A percentile compares a stretch with the other conserved stretches of the same genome.
Evolutionary conservation across 2,888 invertebrate genomes (phyloP).

Genomic region (Incurvaria masculella): DNA sequence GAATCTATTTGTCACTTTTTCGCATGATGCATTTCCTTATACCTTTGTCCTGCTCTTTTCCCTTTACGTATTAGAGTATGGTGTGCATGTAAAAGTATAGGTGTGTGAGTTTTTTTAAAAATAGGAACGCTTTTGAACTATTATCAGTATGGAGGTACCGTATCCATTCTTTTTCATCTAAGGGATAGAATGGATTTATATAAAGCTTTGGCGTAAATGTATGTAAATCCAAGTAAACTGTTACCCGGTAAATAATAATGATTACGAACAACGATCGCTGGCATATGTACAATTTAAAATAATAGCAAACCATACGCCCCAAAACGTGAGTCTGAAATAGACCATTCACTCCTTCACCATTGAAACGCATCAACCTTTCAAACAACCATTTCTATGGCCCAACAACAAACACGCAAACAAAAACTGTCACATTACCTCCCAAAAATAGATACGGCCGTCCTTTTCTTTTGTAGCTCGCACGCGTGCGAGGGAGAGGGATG

Average conservation of each 20-base stretch:
- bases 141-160: no score
- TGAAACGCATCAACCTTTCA: background rate
- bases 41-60: no score
- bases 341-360: no score
- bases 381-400: conserved; percentile 19
- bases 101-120: no score
- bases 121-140: no score
- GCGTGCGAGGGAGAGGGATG: conserved; percentile 35
- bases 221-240: conserved; percentile 6
- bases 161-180: no score
- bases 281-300: conserved; percentile 26
- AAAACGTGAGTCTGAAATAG: conserved; percentile 1
- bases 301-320: conserved; percentile 27
- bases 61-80: no score
- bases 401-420: conserved; percentile 49
- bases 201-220: no score
- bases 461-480: conserved; percentile 19
- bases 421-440: conserved; percentile 48
- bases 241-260: conserved; percentile 11
- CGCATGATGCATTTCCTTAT: no score
- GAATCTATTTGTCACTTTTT: no score
- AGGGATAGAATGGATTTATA: no score
- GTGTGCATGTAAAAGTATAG: no score
- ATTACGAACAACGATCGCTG: conserved; percentile 4
- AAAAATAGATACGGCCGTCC: conserved; percentile 39